Evolutionary conservation across 2,113 vertebrate genomes (phyloP).

Genomic region (Menidia beryllina): DNA sequence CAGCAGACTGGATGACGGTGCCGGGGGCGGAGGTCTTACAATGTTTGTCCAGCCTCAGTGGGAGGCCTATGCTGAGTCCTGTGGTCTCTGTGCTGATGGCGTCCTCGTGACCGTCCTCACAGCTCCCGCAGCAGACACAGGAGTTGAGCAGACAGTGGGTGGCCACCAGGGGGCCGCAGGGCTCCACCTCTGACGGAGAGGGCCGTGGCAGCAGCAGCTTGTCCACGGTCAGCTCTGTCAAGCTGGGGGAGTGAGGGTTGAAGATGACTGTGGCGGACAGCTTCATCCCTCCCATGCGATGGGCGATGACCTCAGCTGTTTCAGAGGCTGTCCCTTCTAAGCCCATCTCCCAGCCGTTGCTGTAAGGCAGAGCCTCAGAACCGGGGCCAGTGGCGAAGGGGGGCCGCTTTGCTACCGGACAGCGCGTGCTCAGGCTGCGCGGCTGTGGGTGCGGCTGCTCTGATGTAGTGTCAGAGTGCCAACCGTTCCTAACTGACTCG

Average conservation of each 20-base stretch:
- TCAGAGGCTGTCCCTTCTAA: conserved; percentile 80
- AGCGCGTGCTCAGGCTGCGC: conserved; percentile 73
- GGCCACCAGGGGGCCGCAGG: conserved; percentile 84
- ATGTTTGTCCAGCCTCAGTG: conserved; percentile 74
- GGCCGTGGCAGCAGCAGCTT: conserved; percentile 73
- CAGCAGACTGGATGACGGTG: conserved; percentile 81
- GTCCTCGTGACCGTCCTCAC: conserved; percentile 87
- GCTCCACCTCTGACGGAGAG: conserved; percentile 74
- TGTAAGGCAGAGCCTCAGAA: conserved; percentile 80
- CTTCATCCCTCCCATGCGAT: conserved; percentile 97
- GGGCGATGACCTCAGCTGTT: conserved; percentile 91
- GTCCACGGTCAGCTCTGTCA: conserved; percentile 78
- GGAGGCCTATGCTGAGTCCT: conserved; percentile 62
- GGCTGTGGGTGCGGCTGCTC: conserved; percentile 67
- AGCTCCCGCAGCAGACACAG: conserved; percentile 95
- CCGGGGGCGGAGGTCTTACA: conserved; percentile 74
- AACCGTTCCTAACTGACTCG: conserved; percentile 66
- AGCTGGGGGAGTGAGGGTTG: conserved; percentile 89
- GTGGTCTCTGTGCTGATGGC: conserved; percentile 57
- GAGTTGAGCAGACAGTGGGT: conserved; percentile 93
- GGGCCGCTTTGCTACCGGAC: conserved; percentile 53
- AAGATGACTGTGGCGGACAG: conserved; percentile 98
- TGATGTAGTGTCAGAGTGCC: conserved; percentile 65
- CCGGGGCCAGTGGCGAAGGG: conserved; percentile 47
- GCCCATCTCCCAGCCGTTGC: conserved; percentile 88